Evolutionary conservation across 2,797 vertebrate genomes (phyloP), one percentile per base, ranked within the genome.

Genomic region (Bucorvus abyssinicus): DNA sequence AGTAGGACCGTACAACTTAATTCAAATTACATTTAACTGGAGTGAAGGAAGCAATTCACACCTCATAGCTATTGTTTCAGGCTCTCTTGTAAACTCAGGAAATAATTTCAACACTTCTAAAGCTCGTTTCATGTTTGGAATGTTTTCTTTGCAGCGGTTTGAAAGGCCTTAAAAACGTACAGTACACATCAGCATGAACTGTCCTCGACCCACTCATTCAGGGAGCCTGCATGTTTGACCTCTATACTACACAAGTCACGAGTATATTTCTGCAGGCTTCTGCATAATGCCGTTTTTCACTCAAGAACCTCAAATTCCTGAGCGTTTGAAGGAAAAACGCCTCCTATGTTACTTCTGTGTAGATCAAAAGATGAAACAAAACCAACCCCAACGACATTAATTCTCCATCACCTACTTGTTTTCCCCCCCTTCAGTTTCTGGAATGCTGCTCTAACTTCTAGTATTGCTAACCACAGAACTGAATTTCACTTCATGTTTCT

Each of bases 1-100:
- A 82, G 57, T 6, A 49, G 10, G 4, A 12, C 29, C 24, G 7
- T 21, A 74, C 7, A 38, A 83, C 60, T 80, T 87, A 96, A 92
- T 70, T 77, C 84, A 93, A 95, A 90, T 95, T 93, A 80, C 42
- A 36, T 70, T 84, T 77, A 83, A 70, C 64, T 64, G 71, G 90
- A 95, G 91, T 82, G 53, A 97, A 96, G 95, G 94, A 97, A 96
- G 81, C 71, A 93, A 90, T 95, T 96, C 89, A 85, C 95, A 95
- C 88, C 68, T 93, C 92, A 85, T 13, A 87, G 78, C 89, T 89
- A 96, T 95, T 97, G 94, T 96, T 97, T 94, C 90, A 77, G 42
- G 63, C 60, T 68, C 71, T 83, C 60, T 5, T 89, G 63, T 68
- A 85, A 95, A 93, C 64, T 93, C 94, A 93, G 94, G 95, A 95